Evolutionary conservation across 1,140 invertebrate genomes (phyloP).

Genomic region (Coptotermes formosanus): DNA sequence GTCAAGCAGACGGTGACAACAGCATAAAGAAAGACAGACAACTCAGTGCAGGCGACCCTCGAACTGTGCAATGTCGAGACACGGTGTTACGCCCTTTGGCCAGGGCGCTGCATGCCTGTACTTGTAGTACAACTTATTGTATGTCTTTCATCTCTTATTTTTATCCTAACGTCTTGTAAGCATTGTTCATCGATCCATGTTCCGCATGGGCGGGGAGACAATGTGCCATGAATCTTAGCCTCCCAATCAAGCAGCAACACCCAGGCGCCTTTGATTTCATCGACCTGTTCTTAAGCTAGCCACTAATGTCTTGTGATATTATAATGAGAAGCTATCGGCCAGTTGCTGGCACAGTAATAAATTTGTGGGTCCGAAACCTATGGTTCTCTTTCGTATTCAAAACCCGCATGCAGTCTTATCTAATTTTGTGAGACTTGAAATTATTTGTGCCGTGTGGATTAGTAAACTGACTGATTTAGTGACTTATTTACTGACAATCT

Average conservation of each 20-base stretch:
- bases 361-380: neutral
- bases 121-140: neutral
- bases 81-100: neutral
- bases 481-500: too few species aligned
- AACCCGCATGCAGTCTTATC: too few species aligned
- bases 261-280: neutral
- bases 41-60: neutral
- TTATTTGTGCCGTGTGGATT: too few species aligned
- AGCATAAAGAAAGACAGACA: too few species aligned
- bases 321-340: neutral
- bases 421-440: too few species aligned
- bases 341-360: neutral
- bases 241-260: constrained; percentile 2
- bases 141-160: neutral
- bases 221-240: neutral
- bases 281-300: neutral
- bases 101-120: neutral
- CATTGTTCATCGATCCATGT: constrained; percentile 12
- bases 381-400: neutral
- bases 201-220: neutral
- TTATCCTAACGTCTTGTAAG: neutral
- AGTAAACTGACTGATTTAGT: too few species aligned
- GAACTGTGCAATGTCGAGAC: neutral
- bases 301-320: neutral
- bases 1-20: too few species aligned